These are phyloP conservation scores for Iselma pallidipennis DNA, from an alignment of 2,888 invertebrate genomes.

Conservation along the genomic window DNA sequence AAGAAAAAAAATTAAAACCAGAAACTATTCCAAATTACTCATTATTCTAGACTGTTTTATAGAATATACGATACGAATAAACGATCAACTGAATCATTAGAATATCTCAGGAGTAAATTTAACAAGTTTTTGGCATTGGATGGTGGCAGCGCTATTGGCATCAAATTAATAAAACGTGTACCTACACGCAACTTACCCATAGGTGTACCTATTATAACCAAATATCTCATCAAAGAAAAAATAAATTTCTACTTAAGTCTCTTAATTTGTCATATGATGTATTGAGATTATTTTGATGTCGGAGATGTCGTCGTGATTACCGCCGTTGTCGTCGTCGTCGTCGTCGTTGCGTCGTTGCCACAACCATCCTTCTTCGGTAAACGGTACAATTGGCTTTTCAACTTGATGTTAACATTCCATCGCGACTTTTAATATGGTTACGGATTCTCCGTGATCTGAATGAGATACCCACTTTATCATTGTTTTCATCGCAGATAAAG, in stretches of 20 bases:
- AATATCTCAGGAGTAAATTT: too few species aligned
- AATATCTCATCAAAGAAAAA: too few species aligned
- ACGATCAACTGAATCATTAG: too few species aligned
- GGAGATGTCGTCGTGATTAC: neutral
- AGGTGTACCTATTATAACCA: too few species aligned
- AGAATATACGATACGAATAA: too few species aligned
- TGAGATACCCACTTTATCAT: constrained; percentile 23
- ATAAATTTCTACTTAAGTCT: neutral
- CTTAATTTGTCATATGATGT: neutral
- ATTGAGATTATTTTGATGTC: neutral
- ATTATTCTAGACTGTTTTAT: too few species aligned
- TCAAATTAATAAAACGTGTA: too few species aligned
- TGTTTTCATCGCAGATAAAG: constrained; percentile 15
- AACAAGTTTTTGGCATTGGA: too few species aligned
- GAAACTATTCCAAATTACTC: too few species aligned
- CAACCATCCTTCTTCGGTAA: constrained; percentile 30
- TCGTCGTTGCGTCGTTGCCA: neutral
- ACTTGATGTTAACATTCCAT: constrained; percentile 44
- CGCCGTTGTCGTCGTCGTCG: neutral
- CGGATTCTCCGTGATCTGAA: constrained; percentile 31
- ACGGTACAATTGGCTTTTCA: constrained; percentile 39
- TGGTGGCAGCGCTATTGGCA: neutral
- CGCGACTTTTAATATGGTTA: constrained; percentile 46
- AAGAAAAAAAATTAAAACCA: neutral
- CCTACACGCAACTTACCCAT: too few species aligned